Percentiles rank a stretch among this genome's conserved stretches.
Conservation (phyloP, 2,888 invertebrate species). For the Habroteleia sp. region DNA sequence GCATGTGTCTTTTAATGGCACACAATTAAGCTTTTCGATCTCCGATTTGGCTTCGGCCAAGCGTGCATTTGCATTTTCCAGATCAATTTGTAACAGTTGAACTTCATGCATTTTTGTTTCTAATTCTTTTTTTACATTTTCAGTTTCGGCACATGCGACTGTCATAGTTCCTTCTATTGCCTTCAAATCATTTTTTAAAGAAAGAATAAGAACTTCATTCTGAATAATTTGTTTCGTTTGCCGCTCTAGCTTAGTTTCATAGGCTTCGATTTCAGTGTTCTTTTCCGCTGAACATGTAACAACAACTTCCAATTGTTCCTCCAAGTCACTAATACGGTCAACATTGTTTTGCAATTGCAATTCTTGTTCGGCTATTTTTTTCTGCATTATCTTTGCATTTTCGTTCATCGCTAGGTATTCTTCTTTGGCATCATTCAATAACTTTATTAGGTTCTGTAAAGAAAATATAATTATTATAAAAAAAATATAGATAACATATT, state of each 20-base stretch:
- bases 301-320: conserved; percentile 69
- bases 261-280: conserved; percentile 44
- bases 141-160: neutral
- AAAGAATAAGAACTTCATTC: conserved; percentile 9
- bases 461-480: neutral
- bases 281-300: conserved; percentile 71
- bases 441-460: conserved; percentile 72
- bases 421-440: conserved; percentile 77
- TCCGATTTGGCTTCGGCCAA: neutral
- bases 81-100: neutral
- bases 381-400: conserved; percentile 66
- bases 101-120: conserved; percentile 9
- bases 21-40: neutral
- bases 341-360: conserved; percentile 66
- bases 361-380: conserved; percentile 68
- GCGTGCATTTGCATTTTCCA: neutral
- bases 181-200: conserved; percentile 8
- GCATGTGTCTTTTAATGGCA: neutral
- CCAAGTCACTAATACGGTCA: conserved; percentile 72
- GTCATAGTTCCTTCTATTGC: conserved; percentile 3
- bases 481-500: conserved; percentile 1
- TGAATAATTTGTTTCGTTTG: conserved; percentile 32
- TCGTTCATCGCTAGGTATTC: conserved; percentile 73
- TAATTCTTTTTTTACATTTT: conserved; percentile 3
- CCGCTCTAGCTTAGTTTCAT: conserved; percentile 34